Evolutionary conservation across 2,888 invertebrate species (phyloP), one percentile per base, ranked within the genome.

Genomic region (Ophion obscuratus): DNA sequence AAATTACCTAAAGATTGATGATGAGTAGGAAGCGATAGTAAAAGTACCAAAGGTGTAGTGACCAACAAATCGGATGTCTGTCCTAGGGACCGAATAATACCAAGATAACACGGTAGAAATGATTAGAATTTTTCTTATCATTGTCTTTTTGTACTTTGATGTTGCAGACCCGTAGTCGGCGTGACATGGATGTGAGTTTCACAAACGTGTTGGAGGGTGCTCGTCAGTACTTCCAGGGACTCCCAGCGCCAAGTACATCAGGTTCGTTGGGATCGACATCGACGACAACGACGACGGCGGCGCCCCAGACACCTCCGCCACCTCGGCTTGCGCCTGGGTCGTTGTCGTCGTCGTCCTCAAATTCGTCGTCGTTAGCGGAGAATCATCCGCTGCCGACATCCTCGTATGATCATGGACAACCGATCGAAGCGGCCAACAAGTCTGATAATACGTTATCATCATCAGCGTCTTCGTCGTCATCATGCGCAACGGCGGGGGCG

Each of bases 131-230:
- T 20, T 40, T 40, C 10, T 61, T 17, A 61, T 62, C n/a, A 2
- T 10, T 11, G 10, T 17, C 17, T 17, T 24, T 57, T 61, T 67
- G 7, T 20, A 62, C 59, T 82, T 31, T 78, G 14, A 83, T 53
- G 71, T 92, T 93, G 5, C 90, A 93, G 93, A 93, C 90, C 87
- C 91, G 92, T 90, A 91, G 93, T 93, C 89, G 92, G 93, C 92
- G 95, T 95, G 96, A 95, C 95, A 97, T 97, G 97, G 97, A 97
- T 95, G 96, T 96, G 94, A 96, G 96, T 95, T 96, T 95, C 95
- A 97, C 96, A 95, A 97, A 97, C 96, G 97, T 97, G 95, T 95
- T 97, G 96, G 97, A 97, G 96, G 97, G 97, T 95, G 96, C 97
- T 94, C 96, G 97, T 94, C 97, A 97, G 95, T 97, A 97, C 95